phyloP scores from a whole-genome alignment of 2,113 vertebrate species.

The Gymnarchus niloticus region DNA sequence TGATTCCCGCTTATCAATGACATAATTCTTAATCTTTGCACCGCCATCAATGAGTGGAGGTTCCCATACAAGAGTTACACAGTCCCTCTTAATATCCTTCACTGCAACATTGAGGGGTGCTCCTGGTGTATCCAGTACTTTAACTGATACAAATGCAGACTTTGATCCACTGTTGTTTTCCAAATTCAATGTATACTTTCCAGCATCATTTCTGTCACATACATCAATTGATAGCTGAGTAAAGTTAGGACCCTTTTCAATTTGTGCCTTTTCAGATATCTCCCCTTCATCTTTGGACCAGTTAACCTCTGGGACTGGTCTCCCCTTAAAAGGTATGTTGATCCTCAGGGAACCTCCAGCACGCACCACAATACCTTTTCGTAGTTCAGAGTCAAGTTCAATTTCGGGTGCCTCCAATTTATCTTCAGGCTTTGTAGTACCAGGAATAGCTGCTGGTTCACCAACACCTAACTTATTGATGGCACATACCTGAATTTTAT shows the following conservation, averaged over 20 bases:
- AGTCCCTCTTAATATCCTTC: constrained; percentile 89
- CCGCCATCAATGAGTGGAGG: constrained; percentile 89
- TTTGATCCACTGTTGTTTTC: constrained; percentile 92
- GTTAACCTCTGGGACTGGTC: constrained; percentile 91
- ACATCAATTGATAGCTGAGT: constrained; percentile 92
- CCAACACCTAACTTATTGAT: constrained; percentile 93
- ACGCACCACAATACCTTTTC: constrained; percentile 91
- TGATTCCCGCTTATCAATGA: constrained; percentile 93
- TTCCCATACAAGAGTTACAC: constrained; percentile 90
- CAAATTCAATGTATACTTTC: constrained; percentile 87
- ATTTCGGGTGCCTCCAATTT: constrained; percentile 92
- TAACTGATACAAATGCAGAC: constrained; percentile 90
- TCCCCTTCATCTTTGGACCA: constrained; percentile 91
- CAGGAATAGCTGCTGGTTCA: constrained; percentile 85
- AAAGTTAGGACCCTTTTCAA: constrained; percentile 86
- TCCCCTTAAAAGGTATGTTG: constrained; percentile 89
- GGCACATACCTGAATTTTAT: constrained; percentile 92
- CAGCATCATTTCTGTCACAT: constrained; percentile 88
- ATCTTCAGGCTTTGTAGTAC: constrained; percentile 79
- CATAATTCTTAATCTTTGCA: constrained; percentile 92
- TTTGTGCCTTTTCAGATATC: constrained; percentile 83
- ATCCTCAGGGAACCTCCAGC: constrained; percentile 85
- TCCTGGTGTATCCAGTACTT: constrained; percentile 90
- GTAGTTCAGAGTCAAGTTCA: constrained; percentile 88
- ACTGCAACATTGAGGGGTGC: constrained; percentile 82